Evolutionary conservation across 2,797 vertebrate species (phyloP).

Genomic region (Pseudomugil gertrudae): DNA sequence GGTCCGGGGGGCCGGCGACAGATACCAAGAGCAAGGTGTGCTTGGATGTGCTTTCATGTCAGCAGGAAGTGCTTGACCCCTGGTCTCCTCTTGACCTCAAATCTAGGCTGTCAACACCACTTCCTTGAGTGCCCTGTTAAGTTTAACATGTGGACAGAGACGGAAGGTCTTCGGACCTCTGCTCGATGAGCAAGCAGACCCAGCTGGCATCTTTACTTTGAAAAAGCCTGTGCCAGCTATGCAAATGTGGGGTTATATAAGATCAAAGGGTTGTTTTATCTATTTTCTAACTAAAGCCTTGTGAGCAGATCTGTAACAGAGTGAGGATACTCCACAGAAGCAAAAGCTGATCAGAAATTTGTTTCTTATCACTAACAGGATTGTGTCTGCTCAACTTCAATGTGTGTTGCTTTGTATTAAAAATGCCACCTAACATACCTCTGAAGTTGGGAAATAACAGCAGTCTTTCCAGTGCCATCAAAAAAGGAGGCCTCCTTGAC

Average conservation of each 20-base stretch:
- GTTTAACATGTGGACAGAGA: conserved; percentile 81
- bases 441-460: conserved; percentile 49
- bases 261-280: conserved; percentile 48
- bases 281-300: conserved; percentile 27
- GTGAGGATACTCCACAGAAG: neutral
- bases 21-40: conserved; percentile 83
- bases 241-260: conserved; percentile 42
- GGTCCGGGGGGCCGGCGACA: conserved; percentile 67
- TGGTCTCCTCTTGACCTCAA: conserved; percentile 77
- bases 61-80: conserved; percentile 82
- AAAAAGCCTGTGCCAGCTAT: conserved; percentile 51
- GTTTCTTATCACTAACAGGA: conserved; percentile 20
- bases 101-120: conserved; percentile 82
- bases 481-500: conserved; percentile 61
- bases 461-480: conserved; percentile 47
- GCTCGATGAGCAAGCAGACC: conserved; percentile 59
- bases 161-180: conserved; percentile 48
- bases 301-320: conserved; percentile 19
- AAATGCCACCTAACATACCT: conserved; percentile 51
- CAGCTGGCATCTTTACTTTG: conserved; percentile 62
- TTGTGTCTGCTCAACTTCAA: conserved; percentile 30
- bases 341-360: conserved; percentile 13
- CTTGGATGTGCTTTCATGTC: conserved; percentile 84
- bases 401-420: conserved; percentile 38
- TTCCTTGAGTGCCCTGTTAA: conserved; percentile 79